A percentile compares a stretch with the other conserved stretches of the same genome.
These are phyloP conservation scores for Chrysaora quinquecirrha DNA, from an alignment of 30 jellyfish, hydroid and myxozoan species.

Conservation along the genomic window DNA sequence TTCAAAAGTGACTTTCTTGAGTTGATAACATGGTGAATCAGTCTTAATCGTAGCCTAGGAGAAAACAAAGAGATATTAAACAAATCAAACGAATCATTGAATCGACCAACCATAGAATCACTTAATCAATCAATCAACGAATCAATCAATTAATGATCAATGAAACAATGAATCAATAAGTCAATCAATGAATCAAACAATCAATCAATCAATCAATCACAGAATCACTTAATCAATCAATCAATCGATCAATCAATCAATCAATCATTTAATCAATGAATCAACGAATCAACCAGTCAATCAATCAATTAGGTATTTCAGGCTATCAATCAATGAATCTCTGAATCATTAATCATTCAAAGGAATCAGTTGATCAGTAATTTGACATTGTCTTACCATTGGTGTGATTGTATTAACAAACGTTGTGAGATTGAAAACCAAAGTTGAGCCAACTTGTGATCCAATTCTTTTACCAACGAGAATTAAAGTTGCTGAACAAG, in stretches of 20 bases:
- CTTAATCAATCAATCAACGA: background rate
- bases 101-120: too few species aligned
- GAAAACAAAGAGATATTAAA: background rate
- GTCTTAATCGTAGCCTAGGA: slow-evolving; percentile 67
- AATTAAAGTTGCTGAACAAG: slow-evolving; percentile 77
- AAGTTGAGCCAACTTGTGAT: slow-evolving; percentile 95
- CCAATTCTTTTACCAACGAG: slow-evolving; percentile 97
- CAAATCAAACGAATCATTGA: too few species aligned
- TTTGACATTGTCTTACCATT: too few species aligned
- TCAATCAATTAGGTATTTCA: background rate
- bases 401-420: slow-evolving; percentile 74
- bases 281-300: too few species aligned
- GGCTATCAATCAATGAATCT: too few species aligned
- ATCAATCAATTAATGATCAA: background rate
- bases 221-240: too few species aligned
- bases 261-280: too few species aligned
- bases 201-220: background rate
- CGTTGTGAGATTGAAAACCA: slow-evolving; percentile 75
- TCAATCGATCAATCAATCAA: too few species aligned
- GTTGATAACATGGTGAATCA: slow-evolving; percentile 92
- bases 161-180: too few species aligned
- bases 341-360: too few species aligned
- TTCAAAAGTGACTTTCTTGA: slow-evolving; percentile 53
- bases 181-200: too few species aligned
- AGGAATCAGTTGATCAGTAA: too few species aligned